Conservation (phyloP, 2,888 invertebrate species). For the Archips xylosteana region DNA sequence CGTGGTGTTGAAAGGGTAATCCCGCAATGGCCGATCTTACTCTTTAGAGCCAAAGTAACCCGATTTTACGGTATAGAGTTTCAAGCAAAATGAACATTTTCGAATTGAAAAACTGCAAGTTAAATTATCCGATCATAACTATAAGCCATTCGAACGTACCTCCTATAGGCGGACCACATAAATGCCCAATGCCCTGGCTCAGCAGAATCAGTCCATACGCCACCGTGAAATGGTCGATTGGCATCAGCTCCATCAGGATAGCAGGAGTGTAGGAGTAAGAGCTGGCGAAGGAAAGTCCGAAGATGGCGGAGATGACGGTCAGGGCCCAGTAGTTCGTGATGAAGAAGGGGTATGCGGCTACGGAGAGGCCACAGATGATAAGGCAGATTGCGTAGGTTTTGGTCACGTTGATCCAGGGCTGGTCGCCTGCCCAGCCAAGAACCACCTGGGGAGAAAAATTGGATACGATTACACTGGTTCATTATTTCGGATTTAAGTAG, state of each 20-base stretch:
- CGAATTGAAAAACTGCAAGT: too few relatives aligned
- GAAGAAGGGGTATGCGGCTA: conserved; percentile 85
- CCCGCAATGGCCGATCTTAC: too few relatives aligned
- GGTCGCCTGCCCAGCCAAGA: conserved; percentile 95
- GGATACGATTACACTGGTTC: not conserved
- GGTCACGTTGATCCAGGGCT: conserved; percentile 92
- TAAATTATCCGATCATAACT: too few relatives aligned
- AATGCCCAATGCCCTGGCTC: conserved; percentile 97
- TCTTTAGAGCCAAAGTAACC: too few relatives aligned
- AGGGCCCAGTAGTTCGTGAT: conserved; percentile 81
- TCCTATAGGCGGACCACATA: conserved; percentile 96
- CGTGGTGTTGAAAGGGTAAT: too few relatives aligned
- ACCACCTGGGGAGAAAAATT: conserved; percentile 83
- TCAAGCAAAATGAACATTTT: too few relatives aligned
- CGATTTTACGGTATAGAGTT: too few relatives aligned
- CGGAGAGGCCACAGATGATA: conserved; percentile 87
- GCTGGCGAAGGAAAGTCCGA: conserved; percentile 96
- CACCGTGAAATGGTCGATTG: conserved; percentile 95
- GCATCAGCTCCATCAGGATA: conserved; percentile 94
- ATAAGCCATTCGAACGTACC: conserved; percentile 84
- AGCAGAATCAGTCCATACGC: conserved; percentile 96
- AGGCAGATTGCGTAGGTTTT: conserved; percentile 93
- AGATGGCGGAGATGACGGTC: conserved; percentile 86
- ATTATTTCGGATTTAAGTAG: not conserved
- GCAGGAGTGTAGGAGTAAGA: conserved; percentile 96